These are phyloP conservation scores for Eilema depressum DNA, from an alignment of 2,888 invertebrate genomes.

Conservation along the genomic window DNA sequence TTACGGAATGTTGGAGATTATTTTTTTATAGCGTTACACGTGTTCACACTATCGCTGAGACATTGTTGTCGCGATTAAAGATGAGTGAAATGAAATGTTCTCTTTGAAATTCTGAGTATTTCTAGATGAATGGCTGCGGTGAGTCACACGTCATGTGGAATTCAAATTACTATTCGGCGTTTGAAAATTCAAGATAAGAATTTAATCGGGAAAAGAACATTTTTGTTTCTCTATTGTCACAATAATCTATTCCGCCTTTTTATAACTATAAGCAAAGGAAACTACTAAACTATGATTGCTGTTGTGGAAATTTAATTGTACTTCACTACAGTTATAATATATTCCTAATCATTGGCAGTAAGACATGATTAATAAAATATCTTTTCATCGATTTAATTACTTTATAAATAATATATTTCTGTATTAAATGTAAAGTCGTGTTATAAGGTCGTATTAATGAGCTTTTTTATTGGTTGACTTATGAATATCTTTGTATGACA, in stretches of 20 bases:
- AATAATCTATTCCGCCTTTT: neutral
- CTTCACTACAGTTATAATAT: slow-evolving; percentile 34
- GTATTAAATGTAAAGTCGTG: slow-evolving; percentile 20
- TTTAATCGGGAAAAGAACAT: neutral
- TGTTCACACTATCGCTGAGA: slow-evolving; percentile 53
- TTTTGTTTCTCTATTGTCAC: slow-evolving; percentile 13
- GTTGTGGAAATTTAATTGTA: neutral
- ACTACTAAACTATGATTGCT: neutral
- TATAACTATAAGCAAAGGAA: neutral
- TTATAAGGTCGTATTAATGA: slow-evolving; percentile 32
- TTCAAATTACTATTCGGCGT: slow-evolving; percentile 28
- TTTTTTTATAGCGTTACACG: slow-evolving; percentile 55
- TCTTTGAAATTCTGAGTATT: slow-evolving; percentile 33
- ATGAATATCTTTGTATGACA: slow-evolving; percentile 10
- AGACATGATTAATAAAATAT: slow-evolving; percentile 44
- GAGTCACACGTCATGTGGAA: slow-evolving; percentile 28
- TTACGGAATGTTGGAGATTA: slow-evolving; percentile 53
- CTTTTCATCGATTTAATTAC: slow-evolving; percentile 46
- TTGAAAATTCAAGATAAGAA: slow-evolving; percentile 25
- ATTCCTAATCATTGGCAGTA: slow-evolving; percentile 17
- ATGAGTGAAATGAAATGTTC: slow-evolving; percentile 54
- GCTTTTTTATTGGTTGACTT: slow-evolving; percentile 21
- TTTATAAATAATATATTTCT: slow-evolving; percentile 38
- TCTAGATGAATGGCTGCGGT: slow-evolving; percentile 37
- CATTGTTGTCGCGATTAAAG: slow-evolving; percentile 63